phyloP scores from a whole-genome alignment of 2,888 invertebrate genomes.

The Apocheima hispidaria region DNA sequence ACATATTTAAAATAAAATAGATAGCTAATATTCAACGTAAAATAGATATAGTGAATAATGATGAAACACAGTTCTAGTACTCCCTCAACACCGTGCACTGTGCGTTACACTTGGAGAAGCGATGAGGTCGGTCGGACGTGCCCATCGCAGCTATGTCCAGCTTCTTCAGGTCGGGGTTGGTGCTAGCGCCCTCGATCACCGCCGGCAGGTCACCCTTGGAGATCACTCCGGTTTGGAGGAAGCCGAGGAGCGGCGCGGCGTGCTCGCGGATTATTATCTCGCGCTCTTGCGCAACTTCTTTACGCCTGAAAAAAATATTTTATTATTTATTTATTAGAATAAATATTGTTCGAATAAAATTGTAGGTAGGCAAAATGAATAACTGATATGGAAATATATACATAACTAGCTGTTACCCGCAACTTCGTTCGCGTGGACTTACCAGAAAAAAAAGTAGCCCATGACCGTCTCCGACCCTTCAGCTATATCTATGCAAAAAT shows the following conservation, averaged over 20 bases:
- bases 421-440: too few species aligned
- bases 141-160: conserved; percentile 54
- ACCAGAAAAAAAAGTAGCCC: too few species aligned
- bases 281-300: conserved; percentile 85
- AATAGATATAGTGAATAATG: too few species aligned
- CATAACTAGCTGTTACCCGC: too few species aligned
- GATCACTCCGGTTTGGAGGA: conserved; percentile 85
- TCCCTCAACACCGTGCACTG: conserved; percentile 66
- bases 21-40: too few species aligned
- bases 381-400: too few species aligned
- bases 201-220: conserved; percentile 71
- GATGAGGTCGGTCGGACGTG: conserved; percentile 21
- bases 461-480: too few species aligned
- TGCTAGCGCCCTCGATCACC: conserved; percentile 45
- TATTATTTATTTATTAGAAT: not conserved
- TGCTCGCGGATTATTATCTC: conserved; percentile 84
- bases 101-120: conserved; percentile 67
- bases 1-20: too few species aligned
- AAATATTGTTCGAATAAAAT: too few species aligned
- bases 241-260: conserved; percentile 84
- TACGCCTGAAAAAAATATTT: conserved; percentile 63
- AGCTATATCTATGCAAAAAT: too few species aligned
- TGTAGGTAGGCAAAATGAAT: too few species aligned
- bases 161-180: not conserved
- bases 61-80: conserved; percentile 35